phyloP scores from a whole-genome alignment of 2,797 vertebrate genomes.

The Loriculus beryllinus region DNA sequence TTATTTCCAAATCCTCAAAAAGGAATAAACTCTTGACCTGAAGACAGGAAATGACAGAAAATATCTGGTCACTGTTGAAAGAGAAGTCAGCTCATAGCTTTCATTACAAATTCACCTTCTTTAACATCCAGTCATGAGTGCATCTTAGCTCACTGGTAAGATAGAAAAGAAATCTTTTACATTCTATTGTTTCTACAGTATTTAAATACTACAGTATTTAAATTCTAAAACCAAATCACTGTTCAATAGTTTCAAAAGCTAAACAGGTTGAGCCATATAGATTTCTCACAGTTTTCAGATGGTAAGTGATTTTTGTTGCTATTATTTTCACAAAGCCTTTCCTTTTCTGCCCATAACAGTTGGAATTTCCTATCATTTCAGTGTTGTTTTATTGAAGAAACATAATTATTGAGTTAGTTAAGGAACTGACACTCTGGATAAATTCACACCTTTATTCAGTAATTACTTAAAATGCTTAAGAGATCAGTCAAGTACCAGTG shows the following conservation, averaged over 20 bases:
- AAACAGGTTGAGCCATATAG: not conserved
- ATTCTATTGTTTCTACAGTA: not conserved
- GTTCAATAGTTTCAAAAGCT: not conserved
- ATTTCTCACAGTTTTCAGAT: conserved; percentile 17
- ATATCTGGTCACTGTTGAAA: not conserved
- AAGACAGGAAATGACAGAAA: not conserved
- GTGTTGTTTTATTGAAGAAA: not conserved
- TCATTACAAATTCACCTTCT: not conserved
- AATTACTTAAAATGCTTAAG: not conserved
- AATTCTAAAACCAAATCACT: not conserved
- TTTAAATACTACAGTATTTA: not conserved
- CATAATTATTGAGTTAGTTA: not conserved
- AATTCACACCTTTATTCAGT: not conserved
- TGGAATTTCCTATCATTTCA: not conserved
- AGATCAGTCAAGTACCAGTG: not conserved
- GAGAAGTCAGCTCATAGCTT: not conserved
- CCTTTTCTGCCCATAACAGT: not conserved
- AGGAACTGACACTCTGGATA: not conserved
- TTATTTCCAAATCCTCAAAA: not conserved
- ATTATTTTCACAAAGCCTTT: not conserved
- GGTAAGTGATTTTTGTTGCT: not conserved
- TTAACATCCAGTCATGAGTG: not conserved
- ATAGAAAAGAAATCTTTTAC: not conserved
- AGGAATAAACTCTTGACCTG: not conserved
- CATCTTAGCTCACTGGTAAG: not conserved